Conservation (phyloP, 2,888 invertebrate genomes). For the Dryocosmus kuriphilus region DNA sequence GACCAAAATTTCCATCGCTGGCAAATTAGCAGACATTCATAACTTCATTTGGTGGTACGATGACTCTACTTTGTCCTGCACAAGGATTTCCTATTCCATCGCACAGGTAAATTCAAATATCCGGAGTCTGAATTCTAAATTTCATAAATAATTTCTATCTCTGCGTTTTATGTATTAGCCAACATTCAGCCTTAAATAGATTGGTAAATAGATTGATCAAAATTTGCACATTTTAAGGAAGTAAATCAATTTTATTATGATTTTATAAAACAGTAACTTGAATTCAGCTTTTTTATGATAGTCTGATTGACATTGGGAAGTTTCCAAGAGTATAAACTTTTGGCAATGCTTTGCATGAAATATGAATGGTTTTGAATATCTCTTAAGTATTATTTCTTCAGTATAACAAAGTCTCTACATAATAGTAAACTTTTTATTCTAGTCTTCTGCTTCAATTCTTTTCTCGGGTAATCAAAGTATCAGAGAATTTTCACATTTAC, state of each 20-base stretch:
- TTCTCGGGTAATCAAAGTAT: not conserved
- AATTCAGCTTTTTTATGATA: not conserved
- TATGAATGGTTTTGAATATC: conserved; percentile 2
- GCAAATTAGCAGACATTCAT: conserved; percentile 76
- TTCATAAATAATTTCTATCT: not conserved
- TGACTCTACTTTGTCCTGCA: conserved; percentile 79
- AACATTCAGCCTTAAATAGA: not conserved
- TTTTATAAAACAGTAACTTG: not conserved
- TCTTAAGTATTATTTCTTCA: conserved; percentile 46
- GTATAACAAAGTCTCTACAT: not conserved
- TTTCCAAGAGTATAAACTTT: too few relatives aligned
- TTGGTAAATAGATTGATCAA: not conserved
- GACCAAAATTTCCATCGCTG: conserved; percentile 82
- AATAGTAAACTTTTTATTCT: not conserved
- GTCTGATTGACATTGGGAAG: too few relatives aligned
- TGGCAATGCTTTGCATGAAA: conserved; percentile 4
- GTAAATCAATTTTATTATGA: too few relatives aligned
- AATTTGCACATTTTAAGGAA: not conserved
- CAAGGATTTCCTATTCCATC: conserved; percentile 80
- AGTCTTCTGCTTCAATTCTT: not conserved
- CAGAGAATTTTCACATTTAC: not conserved
- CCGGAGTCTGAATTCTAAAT: not conserved
- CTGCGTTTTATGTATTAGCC: not conserved
- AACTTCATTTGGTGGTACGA: conserved; percentile 73
- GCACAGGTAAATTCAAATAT: conserved; percentile 75